Evolutionary conservation across 1,140 invertebrate genomes (phyloP).

Genomic region (Atopsyche davidsoni): DNA sequence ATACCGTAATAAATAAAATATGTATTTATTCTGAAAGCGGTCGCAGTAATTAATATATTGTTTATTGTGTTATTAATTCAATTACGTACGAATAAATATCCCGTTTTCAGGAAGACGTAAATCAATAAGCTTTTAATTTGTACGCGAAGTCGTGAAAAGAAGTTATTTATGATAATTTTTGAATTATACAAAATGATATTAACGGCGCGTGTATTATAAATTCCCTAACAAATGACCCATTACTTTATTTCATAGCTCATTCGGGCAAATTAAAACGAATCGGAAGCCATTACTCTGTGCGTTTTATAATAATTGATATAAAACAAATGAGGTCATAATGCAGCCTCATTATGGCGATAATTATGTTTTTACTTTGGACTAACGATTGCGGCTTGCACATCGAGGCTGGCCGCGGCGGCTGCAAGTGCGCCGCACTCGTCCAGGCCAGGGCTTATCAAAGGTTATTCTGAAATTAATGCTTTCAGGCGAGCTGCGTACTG

Average conservation of each 20-base stretch:
- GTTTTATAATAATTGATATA: conserved; percentile 27
- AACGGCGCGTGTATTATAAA: conserved; percentile 13
- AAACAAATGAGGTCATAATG: conserved; percentile 27
- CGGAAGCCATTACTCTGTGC: conserved; percentile 18
- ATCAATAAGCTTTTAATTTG: background rate
- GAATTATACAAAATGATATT: conserved; percentile 16
- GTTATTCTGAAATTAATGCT: no score
- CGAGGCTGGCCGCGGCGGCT: no score
- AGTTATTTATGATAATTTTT: conserved; percentile 16
- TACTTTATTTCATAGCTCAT: conserved; percentile 21
- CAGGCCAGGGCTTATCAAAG: no score
- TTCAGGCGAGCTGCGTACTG: no score
- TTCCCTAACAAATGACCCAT: conserved; percentile 20
- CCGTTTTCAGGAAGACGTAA: background rate
- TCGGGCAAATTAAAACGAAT: conserved; percentile 10
- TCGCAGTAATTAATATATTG: no score
- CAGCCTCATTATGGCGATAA: conserved; percentile 18
- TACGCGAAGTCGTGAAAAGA: background rate
- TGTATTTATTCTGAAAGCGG: no score
- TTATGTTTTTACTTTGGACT: no score
- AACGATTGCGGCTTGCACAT: no score
- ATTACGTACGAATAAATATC: background rate
- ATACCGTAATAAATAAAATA: no score
- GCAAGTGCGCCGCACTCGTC: no score
- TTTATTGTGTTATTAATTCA: background rate